Evolutionary conservation across 1,140 invertebrate genomes (phyloP).

Genomic region (Neuroterus valhalla): DNA sequence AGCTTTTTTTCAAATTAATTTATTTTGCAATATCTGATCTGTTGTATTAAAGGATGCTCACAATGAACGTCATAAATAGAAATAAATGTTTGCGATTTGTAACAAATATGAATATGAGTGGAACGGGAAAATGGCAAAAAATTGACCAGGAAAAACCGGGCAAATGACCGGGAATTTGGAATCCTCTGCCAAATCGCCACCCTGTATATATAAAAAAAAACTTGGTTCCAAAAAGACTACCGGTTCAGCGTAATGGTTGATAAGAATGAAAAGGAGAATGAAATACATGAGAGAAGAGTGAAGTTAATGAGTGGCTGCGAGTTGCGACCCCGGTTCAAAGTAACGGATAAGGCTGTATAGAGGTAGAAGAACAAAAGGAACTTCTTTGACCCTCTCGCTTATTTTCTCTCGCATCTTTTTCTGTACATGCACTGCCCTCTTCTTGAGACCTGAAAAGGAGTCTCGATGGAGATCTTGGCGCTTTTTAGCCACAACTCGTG

Average conservation of each 20-base stretch:
- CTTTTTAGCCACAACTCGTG: slow-evolving; percentile 32
- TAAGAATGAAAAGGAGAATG: slow-evolving; percentile 23
- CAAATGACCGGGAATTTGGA: too few relatives aligned
- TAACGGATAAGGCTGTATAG: slow-evolving; percentile 18
- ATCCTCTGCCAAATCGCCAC: too few relatives aligned
- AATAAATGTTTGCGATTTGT: too few relatives aligned
- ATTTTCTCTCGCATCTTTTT: slow-evolving; percentile 17
- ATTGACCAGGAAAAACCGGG: too few relatives aligned
- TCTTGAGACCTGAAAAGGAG: slow-evolving; percentile 13
- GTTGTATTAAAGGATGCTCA: too few relatives aligned
- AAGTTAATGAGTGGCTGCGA: slow-evolving; percentile 17
- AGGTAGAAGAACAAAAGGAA: slow-evolving; percentile 17
- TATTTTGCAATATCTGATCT: too few relatives aligned
- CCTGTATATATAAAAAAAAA: too few relatives aligned
- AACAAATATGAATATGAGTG: too few relatives aligned
- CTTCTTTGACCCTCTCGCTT: slow-evolving; percentile 5
- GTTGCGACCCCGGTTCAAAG: not conserved
- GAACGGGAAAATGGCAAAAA: too few relatives aligned
- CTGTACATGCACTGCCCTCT: slow-evolving; percentile 19
- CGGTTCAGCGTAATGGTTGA: slow-evolving; percentile 29
- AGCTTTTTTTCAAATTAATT: too few relatives aligned
- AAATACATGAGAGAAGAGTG: not conserved
- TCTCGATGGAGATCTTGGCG: slow-evolving; percentile 26
- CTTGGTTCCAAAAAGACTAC: slow-evolving; percentile 18
- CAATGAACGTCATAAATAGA: too few relatives aligned